These are phyloP conservation scores for Arbacia lixula DNA, from an alignment of 53 echinoderm and acorn worm genomes.

Conservation along the genomic window DNA sequence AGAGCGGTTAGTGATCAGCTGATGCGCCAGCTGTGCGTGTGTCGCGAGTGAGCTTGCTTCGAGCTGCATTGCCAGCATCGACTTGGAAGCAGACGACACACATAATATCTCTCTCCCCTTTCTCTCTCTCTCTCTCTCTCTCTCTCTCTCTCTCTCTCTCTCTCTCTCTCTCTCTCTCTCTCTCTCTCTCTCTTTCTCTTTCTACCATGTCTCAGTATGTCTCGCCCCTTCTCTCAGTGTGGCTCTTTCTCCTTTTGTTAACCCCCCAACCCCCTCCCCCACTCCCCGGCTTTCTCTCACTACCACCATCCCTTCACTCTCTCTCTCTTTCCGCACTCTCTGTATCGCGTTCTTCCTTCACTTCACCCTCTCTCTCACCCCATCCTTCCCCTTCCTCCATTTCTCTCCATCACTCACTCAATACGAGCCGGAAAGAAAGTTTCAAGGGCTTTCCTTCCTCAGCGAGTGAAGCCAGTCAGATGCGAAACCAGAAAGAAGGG, in stretches of 20 bases:
- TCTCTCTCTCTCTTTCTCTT: neutral
- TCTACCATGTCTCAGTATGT: neutral
- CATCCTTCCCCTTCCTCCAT: too few relatives aligned
- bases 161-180: neutral
- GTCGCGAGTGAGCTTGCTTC: constrained; percentile 2
- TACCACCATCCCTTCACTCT: too few relatives aligned
- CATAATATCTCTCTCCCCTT: neutral
- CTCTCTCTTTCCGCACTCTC: neutral
- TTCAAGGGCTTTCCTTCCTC: too few relatives aligned
- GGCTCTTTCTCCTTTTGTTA: neutral
- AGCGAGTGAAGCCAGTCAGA: too few relatives aligned
- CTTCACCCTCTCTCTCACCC: too few relatives aligned
- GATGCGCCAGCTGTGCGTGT: constrained; percentile 42
- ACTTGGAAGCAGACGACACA: neutral
- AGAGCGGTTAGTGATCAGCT: constrained; percentile 20
- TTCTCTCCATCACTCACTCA: too few relatives aligned
- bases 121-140: constrained; percentile 7
- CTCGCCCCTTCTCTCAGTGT: too few relatives aligned
- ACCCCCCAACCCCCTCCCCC: neutral
- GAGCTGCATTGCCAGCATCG: neutral
- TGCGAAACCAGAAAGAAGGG: too few relatives aligned
- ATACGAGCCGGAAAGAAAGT: too few relatives aligned
- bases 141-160: neutral
- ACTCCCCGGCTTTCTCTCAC: too few relatives aligned
- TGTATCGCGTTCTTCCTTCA: neutral